Evolutionary conservation across 2,888 invertebrate genomes (phyloP).

Genomic region (Lepas anatifera): DNA sequence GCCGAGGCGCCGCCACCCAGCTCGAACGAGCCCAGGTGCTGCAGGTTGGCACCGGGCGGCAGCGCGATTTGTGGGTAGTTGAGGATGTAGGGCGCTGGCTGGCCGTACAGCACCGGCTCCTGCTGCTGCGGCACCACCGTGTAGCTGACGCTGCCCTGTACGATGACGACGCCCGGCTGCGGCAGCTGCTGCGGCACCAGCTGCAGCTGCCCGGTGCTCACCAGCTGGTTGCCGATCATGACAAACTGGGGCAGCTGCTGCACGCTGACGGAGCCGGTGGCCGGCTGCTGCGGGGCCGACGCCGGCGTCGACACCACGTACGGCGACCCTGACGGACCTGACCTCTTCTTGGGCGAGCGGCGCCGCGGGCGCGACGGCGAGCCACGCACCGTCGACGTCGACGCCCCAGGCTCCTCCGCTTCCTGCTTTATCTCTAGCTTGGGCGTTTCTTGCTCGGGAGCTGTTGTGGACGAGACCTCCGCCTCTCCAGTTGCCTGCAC

Average conservation of each 20-base stretch:
- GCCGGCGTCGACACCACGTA: no score
- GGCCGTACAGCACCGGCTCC: constrained; percentile 16
- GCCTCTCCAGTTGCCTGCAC: not conserved
- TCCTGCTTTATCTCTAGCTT: constrained; percentile 7
- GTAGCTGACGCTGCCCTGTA: constrained; percentile 5
- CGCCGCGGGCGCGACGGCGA: constrained; percentile 4
- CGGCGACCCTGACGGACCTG: constrained; percentile 9
- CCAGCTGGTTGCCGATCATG: constrained; percentile 14
- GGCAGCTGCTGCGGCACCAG: constrained; percentile 8
- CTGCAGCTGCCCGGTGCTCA: constrained; percentile 1
- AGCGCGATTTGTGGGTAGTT: constrained; percentile 17
- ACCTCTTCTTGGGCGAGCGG: constrained; percentile 19
- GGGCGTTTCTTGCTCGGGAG: not conserved
- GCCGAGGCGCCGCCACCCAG: not conserved
- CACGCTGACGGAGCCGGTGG: not conserved
- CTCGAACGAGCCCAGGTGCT: constrained; percentile 11
- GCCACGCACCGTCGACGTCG: not conserved
- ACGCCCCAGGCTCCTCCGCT: not conserved
- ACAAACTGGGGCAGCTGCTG: constrained; percentile 2
- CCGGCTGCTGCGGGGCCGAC: not conserved
- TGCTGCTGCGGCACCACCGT: not conserved
- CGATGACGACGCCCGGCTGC: not conserved
- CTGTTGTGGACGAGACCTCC: not conserved
- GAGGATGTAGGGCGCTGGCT: constrained; percentile 20
- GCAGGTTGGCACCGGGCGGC: not conserved